phyloP scores from a whole-genome alignment of 2,113 vertebrate species.

The Urocynchramus pylzowi region DNA sequence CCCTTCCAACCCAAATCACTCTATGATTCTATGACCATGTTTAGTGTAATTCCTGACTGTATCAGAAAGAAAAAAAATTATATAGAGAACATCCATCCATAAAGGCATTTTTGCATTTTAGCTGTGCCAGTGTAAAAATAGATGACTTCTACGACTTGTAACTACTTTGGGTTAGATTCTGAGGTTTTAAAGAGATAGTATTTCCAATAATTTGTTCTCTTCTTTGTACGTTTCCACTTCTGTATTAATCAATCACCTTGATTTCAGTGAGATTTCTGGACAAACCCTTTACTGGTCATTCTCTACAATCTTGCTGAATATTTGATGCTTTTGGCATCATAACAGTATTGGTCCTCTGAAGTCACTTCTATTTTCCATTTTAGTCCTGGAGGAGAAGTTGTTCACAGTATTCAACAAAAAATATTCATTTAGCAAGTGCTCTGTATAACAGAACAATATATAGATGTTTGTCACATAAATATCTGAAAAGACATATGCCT shows the following conservation, averaged over 20 bases:
- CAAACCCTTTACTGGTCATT: not conserved
- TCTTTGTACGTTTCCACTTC: not conserved
- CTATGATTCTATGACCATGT: not conserved
- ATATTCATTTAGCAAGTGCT: slow-evolving; percentile 5
- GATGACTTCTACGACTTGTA: not conserved
- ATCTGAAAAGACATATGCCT: slow-evolving; percentile 37
- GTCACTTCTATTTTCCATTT: slow-evolving; percentile 25
- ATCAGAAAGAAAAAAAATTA: not conserved
- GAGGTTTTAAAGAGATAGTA: not conserved
- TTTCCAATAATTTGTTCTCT: not conserved
- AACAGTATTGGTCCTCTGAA: slow-evolving; percentile 4
- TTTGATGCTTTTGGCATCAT: not conserved
- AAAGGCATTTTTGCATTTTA: not conserved
- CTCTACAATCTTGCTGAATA: not conserved
- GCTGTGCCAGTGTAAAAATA: not conserved
- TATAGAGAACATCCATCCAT: not conserved
- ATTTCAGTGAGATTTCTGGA: not conserved
- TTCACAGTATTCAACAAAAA: slow-evolving; percentile 32
- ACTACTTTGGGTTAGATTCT: not conserved
- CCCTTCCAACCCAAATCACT: not conserved
- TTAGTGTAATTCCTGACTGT: not conserved
- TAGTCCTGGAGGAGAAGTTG: slow-evolving; percentile 23
- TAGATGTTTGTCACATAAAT: slow-evolving; percentile 30
- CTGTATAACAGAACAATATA: not conserved
- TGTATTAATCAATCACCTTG: not conserved